Conservation (phyloP, 2,113 vertebrate genomes). For the Corythornis vintsioides region DNA sequence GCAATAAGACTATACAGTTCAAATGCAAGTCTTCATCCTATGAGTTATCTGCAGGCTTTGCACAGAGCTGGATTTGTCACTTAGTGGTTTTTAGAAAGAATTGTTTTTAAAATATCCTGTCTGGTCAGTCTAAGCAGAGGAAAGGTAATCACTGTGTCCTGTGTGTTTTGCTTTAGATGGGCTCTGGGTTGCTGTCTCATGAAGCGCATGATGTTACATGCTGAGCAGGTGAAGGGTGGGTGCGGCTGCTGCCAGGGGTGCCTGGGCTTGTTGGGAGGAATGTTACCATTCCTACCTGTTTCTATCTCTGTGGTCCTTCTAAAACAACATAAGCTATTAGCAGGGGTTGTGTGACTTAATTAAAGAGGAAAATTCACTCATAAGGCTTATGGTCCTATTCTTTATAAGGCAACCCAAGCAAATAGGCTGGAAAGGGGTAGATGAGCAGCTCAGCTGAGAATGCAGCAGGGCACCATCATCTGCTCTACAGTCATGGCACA, state of each 20-base stretch:
- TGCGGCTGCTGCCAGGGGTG: constrained; percentile 3
- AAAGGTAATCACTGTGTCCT: not conserved
- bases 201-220: not conserved
- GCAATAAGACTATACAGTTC: not conserved
- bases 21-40: not conserved
- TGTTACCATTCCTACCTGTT: constrained; percentile 20
- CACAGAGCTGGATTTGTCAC: not conserved
- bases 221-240: not conserved
- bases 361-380: not conserved
- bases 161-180: not conserved
- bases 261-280: constrained; percentile 40
- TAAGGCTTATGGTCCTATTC: not conserved
- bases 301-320: not conserved
- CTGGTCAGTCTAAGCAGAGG: not conserved
- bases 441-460: not conserved
- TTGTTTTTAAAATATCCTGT: not conserved
- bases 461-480: not conserved
- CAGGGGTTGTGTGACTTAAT: not conserved
- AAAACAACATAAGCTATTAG: not conserved
- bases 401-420: not conserved
- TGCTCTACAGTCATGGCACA: fast-evolving
- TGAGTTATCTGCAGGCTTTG: not conserved
- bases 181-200: not conserved
- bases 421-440: not conserved
- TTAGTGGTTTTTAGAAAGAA: not conserved